Percentiles rank a stretch among this genome's conserved stretches.
phyloP scores from a whole-genome alignment of 2,888 invertebrate species.

The Drosophila meridiana region DNA sequence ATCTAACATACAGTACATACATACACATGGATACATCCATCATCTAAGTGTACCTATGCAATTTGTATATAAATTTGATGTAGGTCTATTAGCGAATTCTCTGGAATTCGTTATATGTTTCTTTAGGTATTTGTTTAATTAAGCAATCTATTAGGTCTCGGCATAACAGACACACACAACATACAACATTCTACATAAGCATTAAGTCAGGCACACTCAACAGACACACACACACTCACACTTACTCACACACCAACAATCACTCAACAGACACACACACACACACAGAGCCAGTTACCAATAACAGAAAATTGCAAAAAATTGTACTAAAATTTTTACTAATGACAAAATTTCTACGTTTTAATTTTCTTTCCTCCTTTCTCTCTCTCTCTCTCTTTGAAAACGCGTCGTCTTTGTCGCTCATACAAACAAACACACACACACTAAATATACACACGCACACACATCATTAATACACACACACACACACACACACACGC shows the following conservation, averaged over 20 bases:
- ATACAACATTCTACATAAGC: slow-evolving; percentile 32
- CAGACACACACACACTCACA: slow-evolving; percentile 20
- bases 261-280: slow-evolving; percentile 32
- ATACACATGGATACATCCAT: slow-evolving; percentile 26
- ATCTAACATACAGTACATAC: slow-evolving; percentile 1
- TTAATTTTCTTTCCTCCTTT: slow-evolving; percentile 66
- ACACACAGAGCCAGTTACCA: slow-evolving; percentile 33
- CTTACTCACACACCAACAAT: slow-evolving; percentile 14
- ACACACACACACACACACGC: slow-evolving; percentile 20
- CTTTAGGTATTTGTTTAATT: slow-evolving; percentile 28
- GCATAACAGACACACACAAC: slow-evolving; percentile 19
- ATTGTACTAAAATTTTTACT: slow-evolving; percentile 64
- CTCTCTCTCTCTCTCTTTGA: slow-evolving; percentile 36
- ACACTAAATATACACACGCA: slow-evolving; percentile 13
- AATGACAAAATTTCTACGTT: slow-evolving; percentile 71
- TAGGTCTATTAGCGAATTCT: slow-evolving; percentile 29
- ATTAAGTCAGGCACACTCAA: slow-evolving; percentile 51
- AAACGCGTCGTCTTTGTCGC: slow-evolving; percentile 45
- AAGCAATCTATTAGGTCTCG: slow-evolving; percentile 41
- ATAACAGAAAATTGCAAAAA: slow-evolving; percentile 35
- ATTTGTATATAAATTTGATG: slow-evolving; percentile 17
- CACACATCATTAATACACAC: slow-evolving; percentile 17
- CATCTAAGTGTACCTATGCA: slow-evolving; percentile 35
- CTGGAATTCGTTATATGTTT: slow-evolving; percentile 2
- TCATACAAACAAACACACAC: slow-evolving; percentile 27